Base-by-base conservation (phyloP, 2,888 invertebrate species). In the Anthrax anthrax region DNA sequence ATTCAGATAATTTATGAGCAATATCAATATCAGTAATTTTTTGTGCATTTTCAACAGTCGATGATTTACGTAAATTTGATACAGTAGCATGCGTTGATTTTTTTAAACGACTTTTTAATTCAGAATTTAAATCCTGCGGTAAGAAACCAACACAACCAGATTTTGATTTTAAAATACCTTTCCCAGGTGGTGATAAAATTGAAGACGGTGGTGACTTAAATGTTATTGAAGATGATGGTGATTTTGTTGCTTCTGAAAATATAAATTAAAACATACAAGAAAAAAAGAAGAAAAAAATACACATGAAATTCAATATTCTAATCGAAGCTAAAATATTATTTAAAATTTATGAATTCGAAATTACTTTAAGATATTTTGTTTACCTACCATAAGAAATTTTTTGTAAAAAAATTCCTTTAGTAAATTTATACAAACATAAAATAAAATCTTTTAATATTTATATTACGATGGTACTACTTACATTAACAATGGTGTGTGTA, bases 41-140 rank as follows among this genome's bases (percentile, higher is more conserved):
- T 2, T 55, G 45, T 4, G 60, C 57, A 51, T 60, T 60, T 5
- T 56, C 55, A 0, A 58, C 56, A 14, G 66, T 63, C 14, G 65
- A 59, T 43, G 64, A 64, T 46, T 67, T 67, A 17, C 62, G 58
- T 12, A 67, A 53, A 56, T 67, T 67, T 32, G 61, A 57, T 13
- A 67, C 64, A 0, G 67, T 59, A 1, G 67, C 65, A 48, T 67
- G 62, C 1, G 64, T 62, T 39, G 67, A 67, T 43, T 63, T 60
- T 47, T 64, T 62, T 4, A 67, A 52, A 16, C 67, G 65, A 51
- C 62, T 67, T 54, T 67, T 67, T 2, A 67, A 55, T 52, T 67
- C 67, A 2, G 66, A 62, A 55, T 59, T 67, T 29, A 67, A 56
- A 54, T 66, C 66, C 46, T 58, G 59, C 40, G 67, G 65, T 61